Evolutionary conservation across 2,113 vertebrate genomes (phyloP), one percentile per base, ranked within the genome.

Genomic region (Oreochromis tanganicae): DNA sequence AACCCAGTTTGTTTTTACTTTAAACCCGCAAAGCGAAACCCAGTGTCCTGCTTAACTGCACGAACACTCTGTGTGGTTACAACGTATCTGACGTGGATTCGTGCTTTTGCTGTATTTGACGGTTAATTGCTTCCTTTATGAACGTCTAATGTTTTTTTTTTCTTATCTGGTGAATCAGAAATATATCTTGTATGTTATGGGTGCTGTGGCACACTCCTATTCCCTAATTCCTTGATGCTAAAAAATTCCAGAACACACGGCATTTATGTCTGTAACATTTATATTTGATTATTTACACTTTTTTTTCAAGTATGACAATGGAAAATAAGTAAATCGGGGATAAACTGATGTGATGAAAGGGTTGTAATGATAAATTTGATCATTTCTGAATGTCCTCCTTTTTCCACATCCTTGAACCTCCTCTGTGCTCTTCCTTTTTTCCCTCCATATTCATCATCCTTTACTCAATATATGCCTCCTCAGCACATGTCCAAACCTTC

Each of bases 61-160:
- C 29, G 9, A 32, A 32, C 43, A 50, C 43, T 43, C 38, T 16
- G 36, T 24, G 38, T 43, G 66, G n/a, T 71, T 43, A 43, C 38
- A 5, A 16, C 0, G 5, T 71, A 4, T 3, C 24, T 24, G 0
- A 43, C 1, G 13, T 17, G 4, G 48, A 50, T 50, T 14, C 3
- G 48, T 50, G 46, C 14, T 48, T 16, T 50, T 50, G 48, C 17
- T 50, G 16, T 12, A 50, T 17, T 50, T 50, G 48, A 50, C 3
- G 0, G 66, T 71, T 43, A 71, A 71, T 71, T 24, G 7, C 3
- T 24, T 43, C 43, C 12, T 71, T 71, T 71, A 71, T 43, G 38
- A 71, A 71, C 14, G 1, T 19, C 43, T 27, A 75, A 75, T 27
- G 2, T 75, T 75, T 75, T 11, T 0, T 43, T 75, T 27, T 6